phyloP scores from a whole-genome alignment of 2,888 invertebrate species.

The Minunthozetes semirufus region DNA sequence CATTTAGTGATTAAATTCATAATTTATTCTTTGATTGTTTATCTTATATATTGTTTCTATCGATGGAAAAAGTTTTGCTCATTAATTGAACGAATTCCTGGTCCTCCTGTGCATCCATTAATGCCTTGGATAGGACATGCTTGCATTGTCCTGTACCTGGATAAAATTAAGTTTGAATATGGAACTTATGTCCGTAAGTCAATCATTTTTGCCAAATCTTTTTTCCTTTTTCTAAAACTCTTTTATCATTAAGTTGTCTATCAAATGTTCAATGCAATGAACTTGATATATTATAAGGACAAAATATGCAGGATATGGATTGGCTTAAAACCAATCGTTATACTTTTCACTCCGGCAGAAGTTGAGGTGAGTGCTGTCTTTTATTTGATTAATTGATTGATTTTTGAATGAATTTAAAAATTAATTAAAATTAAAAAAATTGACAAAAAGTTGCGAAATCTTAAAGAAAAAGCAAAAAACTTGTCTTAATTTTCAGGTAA shows the following conservation, averaged over 20 bases:
- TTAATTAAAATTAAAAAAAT: too few species aligned
- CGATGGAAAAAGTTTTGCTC: neutral
- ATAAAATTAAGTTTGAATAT: slow-evolving; percentile 29
- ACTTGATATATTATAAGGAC: slow-evolving; percentile 33
- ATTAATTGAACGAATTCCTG: slow-evolving; percentile 29
- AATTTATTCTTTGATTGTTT: neutral
- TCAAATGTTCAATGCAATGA: slow-evolving; percentile 36
- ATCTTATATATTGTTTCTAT: neutral
- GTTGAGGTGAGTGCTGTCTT: slow-evolving; percentile 33
- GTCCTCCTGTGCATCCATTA: slow-evolving; percentile 35
- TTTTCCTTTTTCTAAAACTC: neutral
- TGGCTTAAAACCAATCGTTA: slow-evolving; percentile 36
- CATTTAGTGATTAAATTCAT: neutral
- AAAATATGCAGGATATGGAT: slow-evolving; percentile 37
- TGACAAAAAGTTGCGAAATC: too few species aligned
- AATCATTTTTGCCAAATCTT: too few species aligned
- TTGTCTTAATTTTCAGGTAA: slow-evolving; percentile 35
- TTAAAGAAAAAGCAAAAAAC: neutral
- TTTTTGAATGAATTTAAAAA: too few species aligned
- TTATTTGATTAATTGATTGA: too few species aligned
- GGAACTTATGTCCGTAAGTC: slow-evolving; percentile 39
- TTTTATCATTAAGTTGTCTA: slow-evolving; percentile 33
- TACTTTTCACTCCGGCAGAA: slow-evolving; percentile 37
- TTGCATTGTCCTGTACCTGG: slow-evolving; percentile 35
- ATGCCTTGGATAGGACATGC: slow-evolving; percentile 37